A percentile compares a stretch with the other conserved stretches of the same genome.
Evolutionary conservation across 2,888 invertebrate genomes (phyloP).

Genomic region (Morinoia aosen): DNA sequence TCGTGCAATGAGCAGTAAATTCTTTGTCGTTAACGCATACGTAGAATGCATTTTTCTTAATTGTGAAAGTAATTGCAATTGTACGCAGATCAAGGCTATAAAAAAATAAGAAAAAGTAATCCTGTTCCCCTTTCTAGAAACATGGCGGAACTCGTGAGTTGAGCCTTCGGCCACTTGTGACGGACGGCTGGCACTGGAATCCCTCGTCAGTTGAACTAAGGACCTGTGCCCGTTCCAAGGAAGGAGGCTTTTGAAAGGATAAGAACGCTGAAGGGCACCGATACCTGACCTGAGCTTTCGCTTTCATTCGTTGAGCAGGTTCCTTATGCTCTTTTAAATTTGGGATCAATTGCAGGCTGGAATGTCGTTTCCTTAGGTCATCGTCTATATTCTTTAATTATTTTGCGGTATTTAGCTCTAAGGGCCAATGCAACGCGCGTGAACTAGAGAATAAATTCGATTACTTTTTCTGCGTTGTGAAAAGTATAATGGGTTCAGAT

Average conservation of each 20-base stretch:
- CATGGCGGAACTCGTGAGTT: too few species aligned
- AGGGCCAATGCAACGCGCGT: neutral
- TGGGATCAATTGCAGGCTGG: neutral
- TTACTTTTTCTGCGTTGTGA: too few species aligned
- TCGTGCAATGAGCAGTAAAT: neutral
- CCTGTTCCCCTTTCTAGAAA: too few species aligned
- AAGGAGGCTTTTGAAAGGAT: neutral
- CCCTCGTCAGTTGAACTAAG: neutral
- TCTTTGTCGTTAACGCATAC: neutral
- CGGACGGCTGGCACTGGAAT: neutral
- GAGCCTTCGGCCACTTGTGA: neutral
- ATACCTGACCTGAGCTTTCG: neutral
- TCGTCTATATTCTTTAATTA: neutral
- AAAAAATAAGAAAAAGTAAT: too few species aligned
- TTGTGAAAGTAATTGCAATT: too few species aligned
- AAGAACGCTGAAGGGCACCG: neutral
- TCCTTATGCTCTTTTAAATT: neutral
- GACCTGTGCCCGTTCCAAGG: neutral
- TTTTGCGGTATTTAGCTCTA: neutral
- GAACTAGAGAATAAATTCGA: too few species aligned
- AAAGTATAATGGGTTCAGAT: too few species aligned
- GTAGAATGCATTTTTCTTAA: too few species aligned
- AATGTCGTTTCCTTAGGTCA: neutral
- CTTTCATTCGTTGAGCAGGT: constrained; percentile 14
- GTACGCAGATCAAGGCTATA: too few species aligned